Percentiles rank a stretch among this genome's conserved stretches.
phyloP scores from a whole-genome alignment of 2,797 vertebrate genomes.

The Bovichtus variegatus region DNA sequence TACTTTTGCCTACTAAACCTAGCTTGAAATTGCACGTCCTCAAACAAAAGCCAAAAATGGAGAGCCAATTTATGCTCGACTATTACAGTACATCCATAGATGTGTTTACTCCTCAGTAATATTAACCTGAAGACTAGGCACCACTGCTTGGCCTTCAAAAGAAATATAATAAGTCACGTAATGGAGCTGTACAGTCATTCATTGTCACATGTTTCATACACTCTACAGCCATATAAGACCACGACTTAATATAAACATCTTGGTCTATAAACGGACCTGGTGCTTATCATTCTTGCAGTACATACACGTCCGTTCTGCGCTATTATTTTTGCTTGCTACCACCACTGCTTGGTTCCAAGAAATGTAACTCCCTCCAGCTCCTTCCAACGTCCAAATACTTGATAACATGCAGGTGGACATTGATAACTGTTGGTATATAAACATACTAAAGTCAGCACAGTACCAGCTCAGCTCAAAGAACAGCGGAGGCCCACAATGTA shows the following conservation, averaged over 20 bases:
- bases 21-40: background rate
- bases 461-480: background rate
- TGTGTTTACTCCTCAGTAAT: background rate
- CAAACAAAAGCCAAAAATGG: background rate
- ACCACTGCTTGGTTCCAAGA: background rate
- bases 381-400: background rate
- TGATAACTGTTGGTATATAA: background rate
- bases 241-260: conserved; percentile 19
- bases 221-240: conserved; percentile 12
- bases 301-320: background rate
- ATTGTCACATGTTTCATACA: conserved; percentile 9
- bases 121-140: background rate
- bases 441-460: background rate
- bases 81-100: background rate
- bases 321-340: background rate
- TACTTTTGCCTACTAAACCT: background rate
- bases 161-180: background rate
- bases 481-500: background rate
- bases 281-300: background rate
- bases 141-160: background rate
- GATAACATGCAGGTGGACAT: background rate
- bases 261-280: conserved; percentile 5
- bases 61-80: background rate
- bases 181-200: background rate
- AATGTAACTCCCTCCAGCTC: background rate